phyloP scores from a whole-genome alignment of 2,113 vertebrate species.

The Neoarius graeffei region DNA sequence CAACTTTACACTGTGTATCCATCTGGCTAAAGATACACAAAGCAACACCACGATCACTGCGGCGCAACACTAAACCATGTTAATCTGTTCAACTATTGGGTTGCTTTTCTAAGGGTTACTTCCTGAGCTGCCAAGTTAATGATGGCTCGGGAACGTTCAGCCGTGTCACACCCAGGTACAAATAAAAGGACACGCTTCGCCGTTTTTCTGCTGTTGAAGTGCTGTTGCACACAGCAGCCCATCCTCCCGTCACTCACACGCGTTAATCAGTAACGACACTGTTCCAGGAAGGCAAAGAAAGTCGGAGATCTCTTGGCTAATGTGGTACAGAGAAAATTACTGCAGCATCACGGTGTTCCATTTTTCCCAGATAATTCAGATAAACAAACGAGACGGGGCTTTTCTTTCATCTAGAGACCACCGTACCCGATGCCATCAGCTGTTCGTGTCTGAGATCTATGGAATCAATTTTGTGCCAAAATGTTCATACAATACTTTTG shows the following conservation, averaged over 20 bases:
- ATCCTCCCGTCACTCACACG: conserved; percentile 24
- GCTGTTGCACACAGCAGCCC: not conserved
- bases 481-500: too few relatives aligned
- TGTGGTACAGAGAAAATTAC: not conserved
- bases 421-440: not conserved
- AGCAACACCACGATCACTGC: not conserved
- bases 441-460: not conserved
- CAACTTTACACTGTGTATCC: not conserved
- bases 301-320: not conserved
- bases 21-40: not conserved
- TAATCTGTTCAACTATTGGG: not conserved
- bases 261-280: conserved; percentile 46
- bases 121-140: not conserved
- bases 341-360: not conserved
- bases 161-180: not conserved
- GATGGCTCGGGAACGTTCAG: not conserved
- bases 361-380: not conserved
- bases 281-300: conserved; percentile 49
- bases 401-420: not conserved
- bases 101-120: not conserved
- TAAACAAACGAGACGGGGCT: not conserved
- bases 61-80: not conserved
- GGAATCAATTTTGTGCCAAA: too few relatives aligned
- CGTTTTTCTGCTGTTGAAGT: not conserved
- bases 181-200: not conserved